Evolutionary conservation across 2,797 vertebrate species (phyloP).

Genomic region (Melanogrammus aeglefinus): DNA sequence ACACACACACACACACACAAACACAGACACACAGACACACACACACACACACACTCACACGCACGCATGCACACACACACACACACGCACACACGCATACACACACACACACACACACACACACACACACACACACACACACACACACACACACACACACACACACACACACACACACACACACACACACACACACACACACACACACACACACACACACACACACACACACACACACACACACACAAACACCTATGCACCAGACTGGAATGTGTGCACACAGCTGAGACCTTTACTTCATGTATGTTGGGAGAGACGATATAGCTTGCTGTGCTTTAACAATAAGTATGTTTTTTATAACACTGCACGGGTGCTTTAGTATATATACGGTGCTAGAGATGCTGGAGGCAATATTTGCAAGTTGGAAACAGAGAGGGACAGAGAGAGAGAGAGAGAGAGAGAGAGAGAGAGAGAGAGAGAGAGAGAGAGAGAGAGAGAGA

Average conservation of each 20-base stretch:
- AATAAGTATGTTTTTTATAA: background rate
- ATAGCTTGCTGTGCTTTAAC: background rate
- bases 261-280: too few relatives aligned
- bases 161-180: too few relatives aligned
- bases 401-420: background rate
- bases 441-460: background rate
- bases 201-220: constrained; percentile 24
- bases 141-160: too few relatives aligned
- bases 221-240: background rate
- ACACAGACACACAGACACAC: background rate
- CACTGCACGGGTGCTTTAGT: background rate
- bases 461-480: too few relatives aligned
- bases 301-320: background rate
- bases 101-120: constrained; percentile 2
- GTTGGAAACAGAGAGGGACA: background rate
- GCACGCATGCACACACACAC: too few relatives aligned
- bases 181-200: too few relatives aligned
- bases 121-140: background rate
- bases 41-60: too few relatives aligned
- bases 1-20: background rate
- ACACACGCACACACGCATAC: constrained; percentile 13
- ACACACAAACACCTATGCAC: background rate
- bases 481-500: too few relatives aligned
- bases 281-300: background rate
- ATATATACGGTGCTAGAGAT: background rate